Conservation (phyloP, 2,113 vertebrate species). For the Platycercus adscitus region DNA sequence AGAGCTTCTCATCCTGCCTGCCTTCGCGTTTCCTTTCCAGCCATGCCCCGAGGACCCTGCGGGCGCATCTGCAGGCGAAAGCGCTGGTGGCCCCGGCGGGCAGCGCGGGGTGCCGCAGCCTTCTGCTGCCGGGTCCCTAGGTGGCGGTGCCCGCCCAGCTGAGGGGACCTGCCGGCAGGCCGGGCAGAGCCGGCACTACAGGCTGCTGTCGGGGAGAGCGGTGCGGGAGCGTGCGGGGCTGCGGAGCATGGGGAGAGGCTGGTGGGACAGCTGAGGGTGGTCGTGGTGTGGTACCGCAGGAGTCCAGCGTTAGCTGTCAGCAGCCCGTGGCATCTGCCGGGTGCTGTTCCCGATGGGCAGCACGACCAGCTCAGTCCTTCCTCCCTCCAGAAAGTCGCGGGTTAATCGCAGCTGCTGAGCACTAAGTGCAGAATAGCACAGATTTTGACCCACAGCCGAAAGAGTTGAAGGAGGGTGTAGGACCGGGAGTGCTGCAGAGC, state of each 20-base stretch:
- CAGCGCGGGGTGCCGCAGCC: not conserved
- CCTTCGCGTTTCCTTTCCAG: not conserved
- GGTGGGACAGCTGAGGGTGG: not conserved
- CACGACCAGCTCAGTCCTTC: not conserved
- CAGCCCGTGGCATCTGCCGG: no score
- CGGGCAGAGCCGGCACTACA: not conserved
- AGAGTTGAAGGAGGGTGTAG: not conserved
- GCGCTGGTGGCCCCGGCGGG: not conserved
- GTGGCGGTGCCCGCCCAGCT: not conserved
- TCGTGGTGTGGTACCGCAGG: rapidly evolving
- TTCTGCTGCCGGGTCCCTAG: not conserved
- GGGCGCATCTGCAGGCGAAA: no score
- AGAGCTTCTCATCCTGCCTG: rapidly evolving
- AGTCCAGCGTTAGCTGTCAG: rapidly evolving
- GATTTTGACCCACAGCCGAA: not conserved
- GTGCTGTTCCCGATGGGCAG: not conserved
- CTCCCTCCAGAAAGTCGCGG: rapidly evolving
- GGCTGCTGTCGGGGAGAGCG: not conserved
- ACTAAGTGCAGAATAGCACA: rapidly evolving
- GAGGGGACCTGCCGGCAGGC: not conserved
- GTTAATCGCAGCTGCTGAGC: not conserved
- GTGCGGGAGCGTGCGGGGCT: not conserved
- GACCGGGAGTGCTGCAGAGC: not conserved
- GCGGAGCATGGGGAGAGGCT: no score
- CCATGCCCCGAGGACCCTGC: no score